A percentile compares a stretch with the other conserved stretches of the same genome.
Evolutionary conservation across 2,113 vertebrate genomes (phyloP).

Genomic region (Oreocharis arfaki): DNA sequence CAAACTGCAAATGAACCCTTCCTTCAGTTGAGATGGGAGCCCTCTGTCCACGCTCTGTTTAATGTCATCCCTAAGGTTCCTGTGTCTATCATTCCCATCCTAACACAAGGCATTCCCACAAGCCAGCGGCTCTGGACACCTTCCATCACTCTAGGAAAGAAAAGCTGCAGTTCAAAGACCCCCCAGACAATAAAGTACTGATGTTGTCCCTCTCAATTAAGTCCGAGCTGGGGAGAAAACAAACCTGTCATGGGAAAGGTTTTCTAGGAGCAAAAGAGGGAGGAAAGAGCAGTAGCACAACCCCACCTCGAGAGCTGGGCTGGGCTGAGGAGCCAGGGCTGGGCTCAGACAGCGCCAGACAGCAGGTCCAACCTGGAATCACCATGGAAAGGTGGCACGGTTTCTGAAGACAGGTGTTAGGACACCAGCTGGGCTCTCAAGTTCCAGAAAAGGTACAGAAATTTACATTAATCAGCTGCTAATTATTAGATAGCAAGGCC

Average conservation of each 20-base stretch:
- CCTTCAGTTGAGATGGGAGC: background rate
- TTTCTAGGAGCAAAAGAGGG: background rate
- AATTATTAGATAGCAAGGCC: background rate
- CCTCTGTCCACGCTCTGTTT: background rate
- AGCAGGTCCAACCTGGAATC: fast-evolving
- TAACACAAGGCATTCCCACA: background rate
- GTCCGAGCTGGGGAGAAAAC: background rate
- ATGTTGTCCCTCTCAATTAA: background rate
- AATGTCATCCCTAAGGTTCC: background rate
- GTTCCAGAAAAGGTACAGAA: background rate
- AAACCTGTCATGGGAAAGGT: background rate
- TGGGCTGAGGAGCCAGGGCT: background rate
- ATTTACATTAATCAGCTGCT: background rate
- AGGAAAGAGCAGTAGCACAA: background rate
- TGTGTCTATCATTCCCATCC: background rate
- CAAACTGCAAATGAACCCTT: background rate
- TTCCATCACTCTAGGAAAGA: background rate
- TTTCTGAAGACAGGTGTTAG: background rate
- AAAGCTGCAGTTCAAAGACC: background rate
- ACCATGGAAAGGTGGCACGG: fast-evolving
- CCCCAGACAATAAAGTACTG: background rate
- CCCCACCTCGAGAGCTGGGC: fast-evolving
- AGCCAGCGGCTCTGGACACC: background rate
- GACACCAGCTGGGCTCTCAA: background rate
- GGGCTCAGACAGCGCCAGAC: background rate